Evolutionary conservation across 2,888 invertebrate genomes (phyloP), one percentile per base, ranked within the genome.

Genomic region (Dastarcus helophoroides): DNA sequence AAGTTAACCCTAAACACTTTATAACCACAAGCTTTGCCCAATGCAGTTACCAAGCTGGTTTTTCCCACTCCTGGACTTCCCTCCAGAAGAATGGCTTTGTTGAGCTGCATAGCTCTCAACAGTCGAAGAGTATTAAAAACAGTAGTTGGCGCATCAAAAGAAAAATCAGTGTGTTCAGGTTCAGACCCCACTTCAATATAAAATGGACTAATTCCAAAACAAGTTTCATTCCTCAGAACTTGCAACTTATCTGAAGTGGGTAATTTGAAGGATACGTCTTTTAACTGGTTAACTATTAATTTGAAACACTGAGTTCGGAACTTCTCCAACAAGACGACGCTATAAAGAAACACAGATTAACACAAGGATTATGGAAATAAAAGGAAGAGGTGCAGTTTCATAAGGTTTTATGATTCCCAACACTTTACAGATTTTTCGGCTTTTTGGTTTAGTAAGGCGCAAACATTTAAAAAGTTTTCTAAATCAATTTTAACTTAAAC

Each of bases 61-160:
- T 99, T 99, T 3, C 98, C 98, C 11, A 97, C 95, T 2, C 98
- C 98, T 3, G 98, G 98, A 47, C 91, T 88, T 2, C 91, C 98
- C 67, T 99, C 98, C 10, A 99, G 62, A 31, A 99, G 69, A 35
- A 99, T 77, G 0, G 97, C 91, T 57, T 93, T 88, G 37, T 83
- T 82, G 35, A 95, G 60, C 50, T 93, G 89, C 48, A 98, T 65
- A 0, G 86, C 94, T 34, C 97, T 72, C 21, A 98, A 60, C 6
- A 98, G 56, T 36, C 93, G 73, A 37, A 88, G 65, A 1, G 84
- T 76, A 62, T 98, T 99, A 12, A 71, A 65, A 26, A 76, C 73
- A 1, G 85, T 83, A 1, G 84, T 86, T 0, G 80, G 80, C 1
- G 84, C 80, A 30, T 75, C 69, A 47, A 89, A 84, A 0, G 75